Percentiles rank a stretch among this genome's conserved stretches.
phyloP scores from a whole-genome alignment of 2,888 invertebrate species.

The Drosophila nigritarsus region DNA sequence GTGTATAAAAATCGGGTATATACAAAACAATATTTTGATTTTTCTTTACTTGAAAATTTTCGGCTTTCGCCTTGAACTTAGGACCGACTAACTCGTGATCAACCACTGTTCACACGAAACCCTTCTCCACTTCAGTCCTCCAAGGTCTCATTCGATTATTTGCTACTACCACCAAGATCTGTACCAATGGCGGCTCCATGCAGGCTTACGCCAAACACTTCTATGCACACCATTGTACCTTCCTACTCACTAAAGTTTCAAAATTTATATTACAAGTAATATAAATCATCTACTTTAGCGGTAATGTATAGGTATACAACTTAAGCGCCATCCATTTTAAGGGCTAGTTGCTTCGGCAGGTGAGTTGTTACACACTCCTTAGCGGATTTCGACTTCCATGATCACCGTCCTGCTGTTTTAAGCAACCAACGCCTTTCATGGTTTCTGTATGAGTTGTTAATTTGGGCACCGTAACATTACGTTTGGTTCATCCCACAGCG shows the following conservation, averaged over 20 bases:
- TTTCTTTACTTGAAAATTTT: slow-evolving; percentile 78
- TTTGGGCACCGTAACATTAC: slow-evolving; percentile 84
- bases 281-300: slow-evolving; percentile 83
- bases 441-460: slow-evolving; percentile 88
- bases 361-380: slow-evolving; percentile 86
- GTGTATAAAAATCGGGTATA: slow-evolving; percentile 21
- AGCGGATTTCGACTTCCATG: slow-evolving; percentile 91
- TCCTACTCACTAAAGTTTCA: slow-evolving; percentile 88
- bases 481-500: slow-evolving; percentile 90
- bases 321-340: slow-evolving; percentile 89
- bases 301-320: slow-evolving; percentile 83
- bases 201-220: slow-evolving; percentile 87
- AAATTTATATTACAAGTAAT: slow-evolving; percentile 78
- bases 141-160: slow-evolving; percentile 88
- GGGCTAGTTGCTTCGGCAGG: slow-evolving; percentile 88
- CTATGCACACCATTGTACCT: slow-evolving; percentile 87
- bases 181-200: slow-evolving; percentile 86
- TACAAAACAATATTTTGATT: slow-evolving; percentile 6
- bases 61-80: slow-evolving; percentile 87
- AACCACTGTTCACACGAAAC: slow-evolving; percentile 88
- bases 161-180: slow-evolving; percentile 88
- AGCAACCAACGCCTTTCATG: slow-evolving; percentile 88
- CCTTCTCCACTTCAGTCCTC: slow-evolving; percentile 88
- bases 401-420: slow-evolving; percentile 90
- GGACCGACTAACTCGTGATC: slow-evolving; percentile 87